Evolutionary conservation across 30 jellyfish, hydroid and myxozoan genomes (phyloP).

Genomic region (Morbakka virulenta): DNA sequence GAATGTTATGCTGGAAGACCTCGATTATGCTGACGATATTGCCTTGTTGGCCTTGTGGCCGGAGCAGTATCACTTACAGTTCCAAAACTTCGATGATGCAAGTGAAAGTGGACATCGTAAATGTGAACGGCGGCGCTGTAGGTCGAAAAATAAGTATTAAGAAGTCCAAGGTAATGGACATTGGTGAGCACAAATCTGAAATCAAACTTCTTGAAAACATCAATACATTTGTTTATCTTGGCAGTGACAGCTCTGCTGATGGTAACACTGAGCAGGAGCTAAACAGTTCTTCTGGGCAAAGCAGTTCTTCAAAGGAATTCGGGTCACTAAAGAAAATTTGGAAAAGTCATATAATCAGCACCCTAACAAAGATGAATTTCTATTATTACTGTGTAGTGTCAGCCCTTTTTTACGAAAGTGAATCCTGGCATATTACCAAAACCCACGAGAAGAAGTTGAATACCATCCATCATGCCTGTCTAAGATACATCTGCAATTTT

Average conservation of each 20-base stretch:
- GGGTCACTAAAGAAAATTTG: neutral
- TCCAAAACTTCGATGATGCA: neutral
- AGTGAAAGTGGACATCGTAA: neutral
- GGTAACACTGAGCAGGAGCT: neutral
- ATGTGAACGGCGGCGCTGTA: neutral
- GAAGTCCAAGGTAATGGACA: neutral
- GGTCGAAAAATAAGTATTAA: neutral
- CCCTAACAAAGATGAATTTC: neutral
- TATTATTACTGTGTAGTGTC: neutral
- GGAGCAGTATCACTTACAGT: neutral
- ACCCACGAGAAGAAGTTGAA: neutral
- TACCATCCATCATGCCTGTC: neutral
- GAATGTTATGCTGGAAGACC: neutral
- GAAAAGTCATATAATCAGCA: neutral
- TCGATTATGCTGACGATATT: neutral
- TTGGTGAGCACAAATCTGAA: neutral
- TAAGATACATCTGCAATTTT: too few species aligned
- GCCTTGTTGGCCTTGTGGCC: neutral
- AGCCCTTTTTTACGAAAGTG: neutral
- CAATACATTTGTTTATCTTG: neutral
- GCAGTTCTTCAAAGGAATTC: too few species aligned
- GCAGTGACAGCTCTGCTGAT: neutral
- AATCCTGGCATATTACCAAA: neutral
- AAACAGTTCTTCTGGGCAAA: neutral
- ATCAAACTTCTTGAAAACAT: neutral